These are phyloP conservation scores for Chirona hameri DNA, from an alignment of 2,888 invertebrate species.

Conservation along the genomic window DNA sequence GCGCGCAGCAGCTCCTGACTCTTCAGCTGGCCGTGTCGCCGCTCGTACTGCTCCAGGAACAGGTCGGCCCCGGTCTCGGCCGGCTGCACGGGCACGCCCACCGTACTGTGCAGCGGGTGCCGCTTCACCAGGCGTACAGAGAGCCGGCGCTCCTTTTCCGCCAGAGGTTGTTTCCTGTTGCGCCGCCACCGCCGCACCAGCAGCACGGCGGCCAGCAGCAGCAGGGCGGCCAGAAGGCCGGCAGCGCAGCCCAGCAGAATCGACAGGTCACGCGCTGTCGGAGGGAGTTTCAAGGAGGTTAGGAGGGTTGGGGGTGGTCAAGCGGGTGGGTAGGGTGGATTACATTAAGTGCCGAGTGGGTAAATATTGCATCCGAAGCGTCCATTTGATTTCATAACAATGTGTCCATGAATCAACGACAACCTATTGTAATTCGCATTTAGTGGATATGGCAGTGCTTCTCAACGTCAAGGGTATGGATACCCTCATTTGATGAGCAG, in stretches of 20 bases:
- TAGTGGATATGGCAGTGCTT: too few relatives aligned
- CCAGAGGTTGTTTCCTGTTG: neutral
- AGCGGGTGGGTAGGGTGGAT: too few relatives aligned
- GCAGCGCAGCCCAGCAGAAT: neutral
- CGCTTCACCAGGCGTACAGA: neutral
- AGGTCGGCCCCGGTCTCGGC: neutral
- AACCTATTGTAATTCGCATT: too few relatives aligned
- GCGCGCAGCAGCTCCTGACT: neutral
- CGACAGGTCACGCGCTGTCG: neutral
- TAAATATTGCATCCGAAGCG: too few relatives aligned
- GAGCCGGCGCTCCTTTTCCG: neutral
- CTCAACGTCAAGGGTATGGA: too few relatives aligned
- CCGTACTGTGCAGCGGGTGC: neutral
- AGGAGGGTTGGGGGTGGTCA: too few relatives aligned
- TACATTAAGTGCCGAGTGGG: too few relatives aligned
- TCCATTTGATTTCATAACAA: too few relatives aligned
- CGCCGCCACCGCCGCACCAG: neutral
- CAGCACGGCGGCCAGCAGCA: neutral
- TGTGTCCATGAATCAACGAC: too few relatives aligned
- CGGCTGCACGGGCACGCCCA: slow-evolving; percentile 13
- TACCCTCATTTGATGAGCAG: too few relatives aligned
- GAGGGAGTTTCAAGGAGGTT: neutral
- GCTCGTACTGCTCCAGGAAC: slow-evolving; percentile 12
- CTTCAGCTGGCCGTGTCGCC: neutral
- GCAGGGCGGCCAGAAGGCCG: neutral